Conservation (phyloP, 1,140 invertebrate species). For the Ceratina calcarata region DNA sequence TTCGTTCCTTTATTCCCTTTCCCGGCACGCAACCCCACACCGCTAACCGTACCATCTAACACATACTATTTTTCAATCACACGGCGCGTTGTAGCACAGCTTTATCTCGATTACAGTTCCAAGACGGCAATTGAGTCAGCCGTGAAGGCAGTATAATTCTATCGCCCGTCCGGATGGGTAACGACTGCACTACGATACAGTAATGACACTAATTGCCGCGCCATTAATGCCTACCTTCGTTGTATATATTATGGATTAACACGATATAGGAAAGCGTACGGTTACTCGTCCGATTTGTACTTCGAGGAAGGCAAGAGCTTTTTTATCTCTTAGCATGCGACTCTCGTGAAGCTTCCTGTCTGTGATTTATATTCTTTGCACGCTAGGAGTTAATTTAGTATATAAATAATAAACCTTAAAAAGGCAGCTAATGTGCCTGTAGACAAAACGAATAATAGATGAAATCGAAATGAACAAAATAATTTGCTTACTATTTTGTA, state of each 20-base stretch:
- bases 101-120: constrained; percentile 59
- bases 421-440: too few species aligned
- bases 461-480: too few species aligned
- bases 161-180: constrained; percentile 22
- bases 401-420: too few species aligned
- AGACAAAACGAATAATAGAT: too few species aligned
- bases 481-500: too few species aligned
- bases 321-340: background rate
- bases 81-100: constrained; percentile 29
- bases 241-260: constrained; percentile 49
- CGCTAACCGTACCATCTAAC: constrained; percentile 44
- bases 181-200: constrained; percentile 41
- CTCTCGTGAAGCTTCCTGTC: background rate
- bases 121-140: constrained; percentile 44
- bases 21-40: background rate
- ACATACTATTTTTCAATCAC: constrained; percentile 54
- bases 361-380: too few species aligned
- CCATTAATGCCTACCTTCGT: constrained; percentile 6
- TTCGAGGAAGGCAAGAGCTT: background rate
- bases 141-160: constrained; percentile 47
- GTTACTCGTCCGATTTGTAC: background rate
- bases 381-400: too few species aligned
- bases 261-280: constrained; percentile 31
- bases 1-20: constrained; percentile 48
- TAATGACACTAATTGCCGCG: constrained; percentile 39